A percentile compares a stretch with the other conserved stretches of the same genome.
phyloP scores from a whole-genome alignment of 2,888 invertebrate genomes.

The Dolomedes plantarius region DNA sequence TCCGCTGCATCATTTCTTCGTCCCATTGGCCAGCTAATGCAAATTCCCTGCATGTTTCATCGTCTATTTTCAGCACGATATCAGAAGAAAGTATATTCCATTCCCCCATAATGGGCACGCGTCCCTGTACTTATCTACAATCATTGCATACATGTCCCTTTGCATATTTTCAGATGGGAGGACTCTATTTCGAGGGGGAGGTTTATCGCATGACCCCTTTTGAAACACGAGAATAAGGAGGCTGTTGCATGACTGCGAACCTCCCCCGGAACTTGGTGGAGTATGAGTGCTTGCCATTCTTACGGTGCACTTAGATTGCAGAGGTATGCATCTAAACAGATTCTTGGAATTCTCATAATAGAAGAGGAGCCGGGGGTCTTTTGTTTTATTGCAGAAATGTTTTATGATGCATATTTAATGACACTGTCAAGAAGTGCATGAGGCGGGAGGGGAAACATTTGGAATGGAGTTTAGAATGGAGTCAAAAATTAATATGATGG shows the following conservation, averaged over 20 bases:
- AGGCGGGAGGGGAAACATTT: neutral
- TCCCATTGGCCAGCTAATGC: neutral
- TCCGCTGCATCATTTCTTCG: neutral
- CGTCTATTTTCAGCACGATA: constrained; percentile 2
- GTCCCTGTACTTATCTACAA: constrained; percentile 5
- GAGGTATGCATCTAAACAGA: neutral
- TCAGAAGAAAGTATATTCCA: neutral
- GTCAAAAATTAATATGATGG: too few species aligned
- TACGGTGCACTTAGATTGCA: neutral
- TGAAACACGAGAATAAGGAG: constrained; percentile 32
- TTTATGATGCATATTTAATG: constrained; percentile 43
- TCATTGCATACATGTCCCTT: neutral
- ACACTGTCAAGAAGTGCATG: neutral
- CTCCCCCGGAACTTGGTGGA: constrained; percentile 23
- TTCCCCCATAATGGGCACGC: neutral
- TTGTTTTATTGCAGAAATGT: constrained; percentile 30
- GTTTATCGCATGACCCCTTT: constrained; percentile 55
- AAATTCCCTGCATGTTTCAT: neutral
- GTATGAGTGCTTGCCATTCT: constrained; percentile 36
- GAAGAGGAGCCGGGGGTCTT: neutral
- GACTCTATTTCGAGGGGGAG: neutral
- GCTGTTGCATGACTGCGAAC: constrained; percentile 35
- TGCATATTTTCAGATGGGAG: constrained; percentile 14
- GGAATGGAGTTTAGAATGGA: too few species aligned
- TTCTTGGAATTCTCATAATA: neutral